These are phyloP conservation scores for Pempheris klunzingeri DNA, from an alignment of 2,797 vertebrate species.

Conservation along the genomic window DNA sequence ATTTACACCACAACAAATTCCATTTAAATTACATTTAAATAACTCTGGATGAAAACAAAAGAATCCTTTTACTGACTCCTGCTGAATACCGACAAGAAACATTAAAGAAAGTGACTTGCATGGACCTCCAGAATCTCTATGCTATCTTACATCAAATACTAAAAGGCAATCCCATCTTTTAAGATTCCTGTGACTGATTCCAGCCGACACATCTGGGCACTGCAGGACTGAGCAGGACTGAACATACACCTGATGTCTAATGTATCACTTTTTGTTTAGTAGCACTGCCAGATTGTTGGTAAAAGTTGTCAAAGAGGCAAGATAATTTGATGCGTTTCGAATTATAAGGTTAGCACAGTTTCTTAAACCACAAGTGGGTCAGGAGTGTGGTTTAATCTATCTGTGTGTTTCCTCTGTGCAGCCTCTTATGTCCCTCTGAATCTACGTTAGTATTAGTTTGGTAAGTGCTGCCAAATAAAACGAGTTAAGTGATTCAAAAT, in stretches of 20 bases:
- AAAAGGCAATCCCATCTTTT: slow-evolving; percentile 31
- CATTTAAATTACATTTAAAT: slow-evolving; percentile 59
- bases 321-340: background rate
- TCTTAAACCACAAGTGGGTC: background rate
- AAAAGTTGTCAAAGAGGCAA: background rate
- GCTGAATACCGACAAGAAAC: slow-evolving; percentile 39
- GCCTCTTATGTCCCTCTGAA: background rate
- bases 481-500: background rate
- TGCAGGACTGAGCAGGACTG: background rate
- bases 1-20: slow-evolving; percentile 53
- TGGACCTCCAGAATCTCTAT: slow-evolving; percentile 24
- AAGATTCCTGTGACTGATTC: slow-evolving; percentile 26
- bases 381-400: background rate
- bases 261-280: background rate
- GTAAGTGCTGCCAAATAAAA: background rate
- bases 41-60: slow-evolving; percentile 54
- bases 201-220: slow-evolving; percentile 25
- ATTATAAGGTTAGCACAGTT: background rate
- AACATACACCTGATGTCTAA: slow-evolving; percentile 18
- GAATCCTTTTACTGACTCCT: slow-evolving; percentile 12
- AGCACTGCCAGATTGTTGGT: background rate
- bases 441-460: background rate
- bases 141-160: background rate
- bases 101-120: background rate
- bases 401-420: background rate